Conservation (phyloP, 2,113 vertebrate genomes). For the Podocnemis expansa region DNA sequence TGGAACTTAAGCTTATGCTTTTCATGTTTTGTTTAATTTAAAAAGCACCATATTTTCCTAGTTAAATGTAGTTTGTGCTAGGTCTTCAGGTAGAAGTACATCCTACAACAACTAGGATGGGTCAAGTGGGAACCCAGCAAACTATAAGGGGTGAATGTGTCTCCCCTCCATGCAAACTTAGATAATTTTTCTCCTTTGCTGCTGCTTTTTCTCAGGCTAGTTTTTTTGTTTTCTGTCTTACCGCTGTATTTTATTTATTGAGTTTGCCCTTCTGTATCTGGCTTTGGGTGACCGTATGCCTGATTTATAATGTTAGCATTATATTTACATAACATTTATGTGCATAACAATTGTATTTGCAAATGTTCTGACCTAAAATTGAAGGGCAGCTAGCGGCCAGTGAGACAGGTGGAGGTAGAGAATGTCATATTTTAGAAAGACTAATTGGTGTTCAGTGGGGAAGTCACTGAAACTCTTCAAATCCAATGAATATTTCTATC, state of each 20-base stretch:
- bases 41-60: neutral
- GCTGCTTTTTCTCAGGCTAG: neutral
- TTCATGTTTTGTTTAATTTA: neutral
- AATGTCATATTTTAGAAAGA: neutral
- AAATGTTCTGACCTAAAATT: neutral
- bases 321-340: neutral
- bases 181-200: neutral
- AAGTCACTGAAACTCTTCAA: no score
- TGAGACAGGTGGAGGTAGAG: neutral
- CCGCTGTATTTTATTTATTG: neutral
- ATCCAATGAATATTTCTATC: neutral
- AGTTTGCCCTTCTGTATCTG: neutral
- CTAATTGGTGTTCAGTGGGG: neutral
- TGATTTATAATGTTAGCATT: neutral
- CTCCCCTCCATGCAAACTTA: neutral
- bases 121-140: neutral
- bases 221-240: neutral
- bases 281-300: neutral
- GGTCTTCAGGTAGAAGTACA: neutral
- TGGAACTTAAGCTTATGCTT: neutral
- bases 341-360: neutral
- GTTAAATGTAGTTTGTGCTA: neutral
- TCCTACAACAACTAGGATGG: neutral
- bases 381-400: neutral
- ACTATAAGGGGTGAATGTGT: fast-evolving